Evolutionary conservation across 2,113 vertebrate genomes (phyloP), one percentile per base, ranked within the genome.

Genomic region (Colius striatus): DNA sequence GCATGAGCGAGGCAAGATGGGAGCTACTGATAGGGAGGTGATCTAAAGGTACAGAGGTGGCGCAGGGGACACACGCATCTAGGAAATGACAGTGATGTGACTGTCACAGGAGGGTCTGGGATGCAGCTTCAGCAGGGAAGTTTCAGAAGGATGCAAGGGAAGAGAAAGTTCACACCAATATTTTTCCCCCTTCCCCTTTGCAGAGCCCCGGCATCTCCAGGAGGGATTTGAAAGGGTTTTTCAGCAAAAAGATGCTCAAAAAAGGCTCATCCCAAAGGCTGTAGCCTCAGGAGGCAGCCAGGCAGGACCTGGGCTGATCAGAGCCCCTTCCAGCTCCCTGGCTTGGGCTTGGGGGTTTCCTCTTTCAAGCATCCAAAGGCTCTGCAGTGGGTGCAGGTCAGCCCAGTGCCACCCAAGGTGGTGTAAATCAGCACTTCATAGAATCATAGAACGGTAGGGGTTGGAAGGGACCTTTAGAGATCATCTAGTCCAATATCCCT

Each of bases 241-340:
- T 34, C 41, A 32, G 6, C 9, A 1, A n/a, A 50, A 54, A 50
- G 25, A 5, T 25, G 60, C 50, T 70, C 26, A 2, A 4, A 51
- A 36, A 5, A 0, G 8, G 4, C 25, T 63, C 6, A 1, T 38
- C n/a, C 25, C 54, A 1, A 16, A 6, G 0, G 4, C 5, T 0
- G 17, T 29, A n/a, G 19, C 29, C 26, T 0, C 38, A 41, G 38
- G 38, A 41, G 38, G 38, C 38, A 41, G 38, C 38, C 38, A 41
- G 30, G 48, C 5, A 41, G 38, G 38, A 12, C 38, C 38, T n/a
- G n/a, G n/a, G n/a, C n/a, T n/a, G n/a, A n/a, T n/a, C n/a, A n/a
- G n/a, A 43, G 26, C 26, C 54, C 80, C 38, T 9, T 41, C 38
- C 38, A 13, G 18, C 13, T 51, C n/a, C 43, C 29, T 10, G 10